A percentile compares a stretch with the other conserved stretches of the same genome.
phyloP scores from a whole-genome alignment of 2,888 invertebrate species.

The Xylota sylvarum region DNA sequence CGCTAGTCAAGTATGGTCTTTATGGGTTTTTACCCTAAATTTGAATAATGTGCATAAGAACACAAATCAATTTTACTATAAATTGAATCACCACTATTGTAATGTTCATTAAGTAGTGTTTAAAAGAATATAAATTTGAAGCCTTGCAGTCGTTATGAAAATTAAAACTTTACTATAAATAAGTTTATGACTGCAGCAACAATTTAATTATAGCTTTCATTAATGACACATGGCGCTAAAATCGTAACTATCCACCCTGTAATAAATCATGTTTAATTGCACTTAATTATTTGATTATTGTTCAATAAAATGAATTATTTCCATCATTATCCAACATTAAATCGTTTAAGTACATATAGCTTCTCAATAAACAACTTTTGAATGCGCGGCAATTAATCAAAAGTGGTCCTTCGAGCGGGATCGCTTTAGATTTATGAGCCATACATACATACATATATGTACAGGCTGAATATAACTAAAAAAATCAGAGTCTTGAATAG shows the following conservation, averaged over 20 bases:
- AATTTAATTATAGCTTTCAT: constrained; percentile 11
- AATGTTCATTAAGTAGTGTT: too few relatives aligned
- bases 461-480: background rate
- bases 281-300: constrained; percentile 10
- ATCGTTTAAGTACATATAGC: too few relatives aligned
- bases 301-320: constrained; percentile 13
- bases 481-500: background rate
- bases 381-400: background rate
- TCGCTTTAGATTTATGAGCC: background rate
- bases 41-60: too few relatives aligned
- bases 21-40: too few relatives aligned
- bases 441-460: too few relatives aligned
- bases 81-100: too few relatives aligned
- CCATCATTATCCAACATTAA: background rate
- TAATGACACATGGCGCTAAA: background rate
- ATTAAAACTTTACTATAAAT: too few relatives aligned
- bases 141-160: background rate
- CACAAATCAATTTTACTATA: too few relatives aligned
- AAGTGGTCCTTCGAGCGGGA: constrained; percentile 3
- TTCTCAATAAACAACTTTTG: background rate
- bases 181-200: background rate
- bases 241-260: background rate
- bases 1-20: too few relatives aligned
- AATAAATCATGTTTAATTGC: background rate
- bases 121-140: background rate